Base-by-base conservation (phyloP, 2,113 vertebrate genomes). In the Scomber scombrus region DNA sequence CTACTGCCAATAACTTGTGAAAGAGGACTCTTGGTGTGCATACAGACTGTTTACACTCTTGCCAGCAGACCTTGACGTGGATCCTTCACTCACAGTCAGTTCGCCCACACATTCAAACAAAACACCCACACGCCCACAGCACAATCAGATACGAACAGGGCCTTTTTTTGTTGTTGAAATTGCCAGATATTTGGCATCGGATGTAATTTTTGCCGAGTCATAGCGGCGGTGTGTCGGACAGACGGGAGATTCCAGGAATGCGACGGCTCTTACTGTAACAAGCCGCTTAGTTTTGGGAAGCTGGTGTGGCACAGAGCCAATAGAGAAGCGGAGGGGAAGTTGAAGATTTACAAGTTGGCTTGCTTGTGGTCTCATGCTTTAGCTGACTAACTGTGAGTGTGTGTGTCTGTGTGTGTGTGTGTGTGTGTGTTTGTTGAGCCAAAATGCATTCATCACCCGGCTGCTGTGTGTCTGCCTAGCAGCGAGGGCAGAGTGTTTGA, bases 221-320 rank as follows among this genome's bases (percentile, higher is more conserved):
- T 11, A 2, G 52, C 8, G n/a, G 45, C 0, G 0, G n/a, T 23
- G 73, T 80, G 69, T 64, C 15, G 0, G 21, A 70, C 9, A 81
- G 81, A 52, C 46, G 12, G 77, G 50, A 50, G 31, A 68, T 92
- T 93, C 84, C 90, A 66, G 84, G 88, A 90, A 86, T 12, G 15
- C 11, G 55, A 43, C 5, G 4, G 52, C 51, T 65, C 66, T 92
- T 90, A 91, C 93, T 57, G 89, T 90, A 89, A 91, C 55, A 50
- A 54, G 0, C 45, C 5, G 45, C 68, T 71, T 49, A 14, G 18
- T 89, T 87, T 92, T 92, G 92, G 93, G 92, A 94, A 93, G 88
- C 75, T 34, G 65, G 13, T 43, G 1, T 82, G 92, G 85, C 72
- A 11, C 15, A 0, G 5, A 58, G 90, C 90, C 91, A 89, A 43